phyloP scores from a whole-genome alignment of 1,140 invertebrate genomes.

The Choristoneura fumiferana region DNA sequence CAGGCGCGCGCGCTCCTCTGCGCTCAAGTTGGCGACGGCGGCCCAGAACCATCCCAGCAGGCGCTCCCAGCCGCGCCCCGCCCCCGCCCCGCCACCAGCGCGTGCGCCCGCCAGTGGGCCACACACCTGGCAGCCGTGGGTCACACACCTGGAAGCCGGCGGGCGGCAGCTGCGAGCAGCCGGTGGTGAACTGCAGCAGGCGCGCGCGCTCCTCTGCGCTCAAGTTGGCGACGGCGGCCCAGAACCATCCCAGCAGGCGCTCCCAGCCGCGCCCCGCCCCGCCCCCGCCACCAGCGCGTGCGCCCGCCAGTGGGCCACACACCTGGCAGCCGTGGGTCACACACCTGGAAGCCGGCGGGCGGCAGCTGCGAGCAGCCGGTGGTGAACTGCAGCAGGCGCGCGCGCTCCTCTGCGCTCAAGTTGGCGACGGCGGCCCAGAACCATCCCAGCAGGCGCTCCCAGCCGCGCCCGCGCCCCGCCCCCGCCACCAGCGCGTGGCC shows the following conservation, averaged over 20 bases:
- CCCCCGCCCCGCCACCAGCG: constrained; percentile 93
- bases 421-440: constrained; percentile 89
- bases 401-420: constrained; percentile 96
- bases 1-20: constrained; percentile 90
- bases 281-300: no score
- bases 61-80: constrained; percentile 92
- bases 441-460: no score
- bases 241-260: no score
- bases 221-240: not conserved
- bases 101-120: no score
- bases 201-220: constrained; percentile 89
- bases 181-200: constrained; percentile 95
- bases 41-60: no score
- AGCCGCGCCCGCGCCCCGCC: no score
- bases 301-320: no score
- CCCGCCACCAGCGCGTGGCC: no score
- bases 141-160: constrained; percentile 43
- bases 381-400: constrained; percentile 95
- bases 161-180: constrained; percentile 87
- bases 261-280: no score
- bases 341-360: constrained; percentile 88
- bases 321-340: constrained; percentile 85
- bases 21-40: no score
- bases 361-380: constrained; percentile 95
- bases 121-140: constrained; percentile 84